These are phyloP conservation scores for Cyclophora punctaria DNA, from an alignment of 2,888 invertebrate genomes.

Conservation along the genomic window DNA sequence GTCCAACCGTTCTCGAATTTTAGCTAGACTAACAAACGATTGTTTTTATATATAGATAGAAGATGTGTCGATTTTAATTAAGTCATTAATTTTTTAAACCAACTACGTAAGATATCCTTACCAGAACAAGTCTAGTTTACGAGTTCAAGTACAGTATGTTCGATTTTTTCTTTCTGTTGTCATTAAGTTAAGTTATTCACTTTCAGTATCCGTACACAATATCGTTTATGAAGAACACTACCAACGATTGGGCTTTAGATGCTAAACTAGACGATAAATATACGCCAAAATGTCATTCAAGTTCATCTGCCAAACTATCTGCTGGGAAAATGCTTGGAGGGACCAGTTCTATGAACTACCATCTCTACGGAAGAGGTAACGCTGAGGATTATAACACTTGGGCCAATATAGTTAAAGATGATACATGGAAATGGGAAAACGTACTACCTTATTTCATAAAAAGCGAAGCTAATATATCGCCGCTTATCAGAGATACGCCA, in stretches of 20 bases:
- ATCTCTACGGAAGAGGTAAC: constrained; percentile 65
- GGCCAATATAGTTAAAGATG: constrained; percentile 54
- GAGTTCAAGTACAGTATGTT: too few relatives aligned
- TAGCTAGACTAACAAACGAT: too few relatives aligned
- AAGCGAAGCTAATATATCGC: constrained; percentile 34
- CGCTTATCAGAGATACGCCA: constrained; percentile 10
- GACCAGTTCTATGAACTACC: constrained; percentile 64
- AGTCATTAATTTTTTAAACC: too few relatives aligned
- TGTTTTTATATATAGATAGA: too few relatives aligned
- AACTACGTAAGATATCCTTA: too few relatives aligned
- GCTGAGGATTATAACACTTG: constrained; percentile 55
- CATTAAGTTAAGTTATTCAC: too few relatives aligned
- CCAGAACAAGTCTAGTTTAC: too few relatives aligned
- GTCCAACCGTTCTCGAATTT: too few relatives aligned
- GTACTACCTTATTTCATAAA: constrained; percentile 62
- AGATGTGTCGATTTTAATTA: too few relatives aligned
- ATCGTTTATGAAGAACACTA: constrained; percentile 10
- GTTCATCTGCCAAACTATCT: constrained; percentile 24
- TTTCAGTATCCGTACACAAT: constrained; percentile 13
- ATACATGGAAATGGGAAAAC: constrained; percentile 69
- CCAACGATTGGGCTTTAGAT: constrained; percentile 35
- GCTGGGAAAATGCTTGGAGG: constrained; percentile 77
- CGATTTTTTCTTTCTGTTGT: too few relatives aligned
- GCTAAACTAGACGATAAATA: constrained; percentile 43
- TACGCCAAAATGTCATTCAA: constrained; percentile 15